Evolutionary conservation across 2,888 invertebrate species (phyloP), one percentile per base, ranked within the genome.

Genomic region (Hemaris fuciformis): DNA sequence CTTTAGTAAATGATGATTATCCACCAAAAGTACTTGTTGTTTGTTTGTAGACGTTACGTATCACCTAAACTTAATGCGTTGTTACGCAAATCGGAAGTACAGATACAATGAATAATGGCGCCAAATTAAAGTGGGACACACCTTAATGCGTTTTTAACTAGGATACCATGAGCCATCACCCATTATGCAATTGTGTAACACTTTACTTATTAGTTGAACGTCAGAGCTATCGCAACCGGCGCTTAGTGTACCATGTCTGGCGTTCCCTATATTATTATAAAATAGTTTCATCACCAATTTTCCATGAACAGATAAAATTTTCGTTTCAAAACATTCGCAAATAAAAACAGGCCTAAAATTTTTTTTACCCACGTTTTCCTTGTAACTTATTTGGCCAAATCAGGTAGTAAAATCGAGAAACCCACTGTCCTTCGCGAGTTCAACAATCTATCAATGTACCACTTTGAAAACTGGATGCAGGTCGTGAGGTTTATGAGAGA

Each of bases 371-470:
- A 41, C 43, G 25, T 71, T 73, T 73, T 71, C 72, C 68, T 69
- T 62, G 23, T 65, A 53, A 67, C 73, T 61, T 68, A 65, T 64
- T 69, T 66, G 72, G 48, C 69, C 70, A 64, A 60, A 65, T 65
- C 63, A 64, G 70, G 70, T 53, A 31, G 18, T 57, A 57, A 41
- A n/a, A 23, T 15, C 41, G n/a, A 31, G 27, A 76, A 80, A 79
- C 78, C 62, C 60, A 77, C 75, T 70, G 84, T 77, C 85, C 84
- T 85, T 83, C 77, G 64, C 48, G 63, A 64, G 70, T 76, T 74
- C 71, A 75, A 76, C 70, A 75, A 73, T 74, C 75, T 74, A 72
- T 65, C 67, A 65, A 68, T 66, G 64, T 63, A 74, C 70, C 66
- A 69, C 74, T 70, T 68, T 58, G 63, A 68, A 72, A 69, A 68